Conservation (phyloP, 1,140 invertebrate genomes). For the Drosophila miranda region DNA sequence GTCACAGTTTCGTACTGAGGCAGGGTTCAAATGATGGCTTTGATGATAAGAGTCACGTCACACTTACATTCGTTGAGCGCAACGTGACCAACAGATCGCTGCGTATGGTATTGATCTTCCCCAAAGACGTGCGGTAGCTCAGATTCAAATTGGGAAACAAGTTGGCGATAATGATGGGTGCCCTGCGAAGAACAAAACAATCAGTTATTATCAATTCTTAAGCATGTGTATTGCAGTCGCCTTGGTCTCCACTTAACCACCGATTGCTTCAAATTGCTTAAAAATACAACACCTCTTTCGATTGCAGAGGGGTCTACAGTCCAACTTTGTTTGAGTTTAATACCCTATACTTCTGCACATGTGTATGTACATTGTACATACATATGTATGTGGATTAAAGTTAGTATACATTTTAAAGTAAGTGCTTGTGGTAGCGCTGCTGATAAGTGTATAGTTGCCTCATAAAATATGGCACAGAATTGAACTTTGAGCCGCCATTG, state of each 20-base stretch:
- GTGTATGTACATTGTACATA: conserved; percentile 4
- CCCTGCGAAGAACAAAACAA: conserved; percentile 62
- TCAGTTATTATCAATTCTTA: conserved; percentile 16
- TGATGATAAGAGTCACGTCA: conserved; percentile 37
- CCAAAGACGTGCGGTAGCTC: conserved; percentile 69
- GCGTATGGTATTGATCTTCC: conserved; percentile 74
- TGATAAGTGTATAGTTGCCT: conserved; percentile 63
- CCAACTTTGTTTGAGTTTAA: conserved; percentile 53
- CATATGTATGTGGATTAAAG: conserved; percentile 36
- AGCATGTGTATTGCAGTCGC: conserved; percentile 1
- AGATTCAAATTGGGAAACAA: conserved; percentile 79
- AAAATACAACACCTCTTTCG: conserved; percentile 30
- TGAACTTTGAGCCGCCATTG: conserved; percentile 56
- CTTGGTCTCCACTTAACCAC: background rate
- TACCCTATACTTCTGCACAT: conserved; percentile 23
- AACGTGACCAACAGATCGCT: conserved; percentile 72
- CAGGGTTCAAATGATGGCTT: conserved; percentile 39
- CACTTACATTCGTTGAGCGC: conserved; percentile 70
- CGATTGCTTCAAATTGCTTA: conserved; percentile 36
- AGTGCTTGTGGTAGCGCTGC: conserved; percentile 16
- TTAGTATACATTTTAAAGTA: conserved; percentile 35
- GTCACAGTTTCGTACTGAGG: conserved; percentile 21
- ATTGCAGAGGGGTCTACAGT: conserved; percentile 47
- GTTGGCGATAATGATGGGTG: conserved; percentile 67
- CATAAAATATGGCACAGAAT: conserved; percentile 47